Evolutionary conservation across 1,140 invertebrate species (phyloP).

Genomic region (Hycleus cichorii): DNA sequence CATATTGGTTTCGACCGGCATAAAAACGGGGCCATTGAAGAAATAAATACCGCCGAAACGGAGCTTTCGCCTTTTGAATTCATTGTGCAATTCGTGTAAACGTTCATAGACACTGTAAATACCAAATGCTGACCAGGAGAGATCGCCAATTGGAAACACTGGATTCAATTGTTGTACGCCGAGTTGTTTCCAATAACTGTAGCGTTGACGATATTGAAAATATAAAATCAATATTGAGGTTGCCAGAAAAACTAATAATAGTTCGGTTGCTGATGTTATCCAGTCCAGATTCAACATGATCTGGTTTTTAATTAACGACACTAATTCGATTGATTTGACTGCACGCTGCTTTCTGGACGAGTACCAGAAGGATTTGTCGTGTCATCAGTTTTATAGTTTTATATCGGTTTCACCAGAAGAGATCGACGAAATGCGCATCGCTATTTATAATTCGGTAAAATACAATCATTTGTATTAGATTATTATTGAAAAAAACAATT

Average conservation of each 20-base stretch:
- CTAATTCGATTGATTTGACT: too few relatives aligned
- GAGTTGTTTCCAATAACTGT: conserved; percentile 19
- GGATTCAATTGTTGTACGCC: conserved; percentile 16
- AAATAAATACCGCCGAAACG: conserved; percentile 18
- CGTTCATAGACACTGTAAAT: conserved; percentile 1
- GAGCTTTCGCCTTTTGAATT: conserved; percentile 26
- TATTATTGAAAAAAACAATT: too few relatives aligned
- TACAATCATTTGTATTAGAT: too few relatives aligned
- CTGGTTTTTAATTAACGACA: too few relatives aligned
- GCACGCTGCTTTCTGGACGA: too few relatives aligned
- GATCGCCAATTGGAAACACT: conserved; percentile 13
- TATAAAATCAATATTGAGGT: neutral
- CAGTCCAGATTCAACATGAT: too few relatives aligned
- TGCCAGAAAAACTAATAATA: neutral
- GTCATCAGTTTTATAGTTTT: neutral
- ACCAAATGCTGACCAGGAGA: conserved; percentile 4
- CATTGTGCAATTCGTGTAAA: conserved; percentile 29
- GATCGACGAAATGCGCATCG: too few relatives aligned
- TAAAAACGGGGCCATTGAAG: conserved; percentile 12
- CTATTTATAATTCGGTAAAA: too few relatives aligned
- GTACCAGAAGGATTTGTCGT: too few relatives aligned
- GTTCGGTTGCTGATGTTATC: neutral
- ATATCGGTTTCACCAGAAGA: too few relatives aligned
- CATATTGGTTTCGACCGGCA: conserved; percentile 44
- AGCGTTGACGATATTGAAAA: conserved; percentile 6